phyloP scores from a whole-genome alignment of 2,888 invertebrate genomes.

The Brachyopa scutellaris region DNA sequence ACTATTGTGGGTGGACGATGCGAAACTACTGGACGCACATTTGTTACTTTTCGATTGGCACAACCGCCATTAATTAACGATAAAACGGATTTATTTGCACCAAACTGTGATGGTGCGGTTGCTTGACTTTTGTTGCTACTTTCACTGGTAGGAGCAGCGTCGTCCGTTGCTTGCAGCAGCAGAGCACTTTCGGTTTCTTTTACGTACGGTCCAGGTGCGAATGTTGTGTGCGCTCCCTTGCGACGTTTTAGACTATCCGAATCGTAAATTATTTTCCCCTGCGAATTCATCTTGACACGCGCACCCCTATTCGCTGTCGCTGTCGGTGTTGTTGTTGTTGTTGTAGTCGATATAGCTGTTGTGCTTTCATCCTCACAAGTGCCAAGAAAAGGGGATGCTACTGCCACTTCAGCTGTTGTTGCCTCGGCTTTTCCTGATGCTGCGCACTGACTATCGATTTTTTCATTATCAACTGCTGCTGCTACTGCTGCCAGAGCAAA shows the following conservation, averaged over 20 bases:
- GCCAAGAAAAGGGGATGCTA: slow-evolving; percentile 59
- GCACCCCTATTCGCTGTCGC: slow-evolving; percentile 79
- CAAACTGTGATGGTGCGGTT: slow-evolving; percentile 75
- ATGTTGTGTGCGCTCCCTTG: slow-evolving; percentile 92
- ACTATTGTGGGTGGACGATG: slow-evolving; percentile 74
- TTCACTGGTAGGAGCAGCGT: slow-evolving; percentile 70
- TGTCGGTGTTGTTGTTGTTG: slow-evolving; percentile 64
- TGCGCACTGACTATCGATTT: slow-evolving; percentile 74
- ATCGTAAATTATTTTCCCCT: slow-evolving; percentile 93
- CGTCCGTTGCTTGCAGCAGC: slow-evolving; percentile 56
- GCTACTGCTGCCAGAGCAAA: slow-evolving; percentile 64
- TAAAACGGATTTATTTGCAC: slow-evolving; percentile 38
- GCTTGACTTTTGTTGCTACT: slow-evolving; percentile 68
- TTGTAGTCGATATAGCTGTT: slow-evolving; percentile 73
- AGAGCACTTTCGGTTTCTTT: slow-evolving; percentile 84
- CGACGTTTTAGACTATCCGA: slow-evolving; percentile 91
- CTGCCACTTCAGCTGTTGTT: slow-evolving; percentile 64
- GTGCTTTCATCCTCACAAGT: slow-evolving; percentile 60
- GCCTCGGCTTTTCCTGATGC: slow-evolving; percentile 71
- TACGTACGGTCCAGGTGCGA: slow-evolving; percentile 93
- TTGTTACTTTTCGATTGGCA: slow-evolving; percentile 78
- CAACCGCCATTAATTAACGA: slow-evolving; percentile 76
- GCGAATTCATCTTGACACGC: slow-evolving; percentile 91
- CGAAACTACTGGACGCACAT: slow-evolving; percentile 79
- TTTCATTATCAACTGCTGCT: slow-evolving; percentile 64